phyloP scores from a whole-genome alignment of 2,797 vertebrate species.

The Pipistrellus nathusii region DNA sequence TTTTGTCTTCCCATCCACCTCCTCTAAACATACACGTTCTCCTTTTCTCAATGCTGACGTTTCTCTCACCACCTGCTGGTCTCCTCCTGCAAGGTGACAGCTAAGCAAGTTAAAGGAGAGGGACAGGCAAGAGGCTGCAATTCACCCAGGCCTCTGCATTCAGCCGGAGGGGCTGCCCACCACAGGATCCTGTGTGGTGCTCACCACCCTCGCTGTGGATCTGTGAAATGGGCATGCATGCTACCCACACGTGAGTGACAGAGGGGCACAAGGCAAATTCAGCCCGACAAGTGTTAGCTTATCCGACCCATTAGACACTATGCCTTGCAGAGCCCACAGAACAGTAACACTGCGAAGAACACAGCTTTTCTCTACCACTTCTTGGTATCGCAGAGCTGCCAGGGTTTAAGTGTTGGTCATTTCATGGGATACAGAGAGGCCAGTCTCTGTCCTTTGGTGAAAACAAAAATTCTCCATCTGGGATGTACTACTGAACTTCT shows the following conservation, averaged over 20 bases:
- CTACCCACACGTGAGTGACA: neutral
- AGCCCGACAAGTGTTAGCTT: neutral
- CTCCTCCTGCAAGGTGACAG: neutral
- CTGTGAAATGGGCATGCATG: neutral
- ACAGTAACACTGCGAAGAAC: neutral
- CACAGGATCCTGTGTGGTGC: neutral
- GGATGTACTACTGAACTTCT: slow-evolving; percentile 65
- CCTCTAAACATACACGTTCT: neutral
- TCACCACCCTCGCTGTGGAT: neutral
- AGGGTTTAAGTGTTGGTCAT: neutral
- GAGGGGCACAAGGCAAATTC: neutral
- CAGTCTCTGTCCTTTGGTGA: neutral
- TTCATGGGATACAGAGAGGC: slow-evolving; percentile 17
- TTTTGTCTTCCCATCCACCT: neutral
- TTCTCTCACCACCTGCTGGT: neutral
- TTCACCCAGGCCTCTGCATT: neutral
- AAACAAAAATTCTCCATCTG: slow-evolving; percentile 48
- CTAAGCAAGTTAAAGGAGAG: neutral
- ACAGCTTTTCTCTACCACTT: neutral
- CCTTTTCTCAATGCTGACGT: neutral
- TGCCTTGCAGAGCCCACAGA: neutral
- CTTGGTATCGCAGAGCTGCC: neutral
- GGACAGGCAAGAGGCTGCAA: neutral
- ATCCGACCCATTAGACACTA: neutral
- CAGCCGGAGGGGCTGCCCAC: neutral